Evolutionary conservation across 1,140 invertebrate genomes (phyloP).

Genomic region (Cotesia chilonis): DNA sequence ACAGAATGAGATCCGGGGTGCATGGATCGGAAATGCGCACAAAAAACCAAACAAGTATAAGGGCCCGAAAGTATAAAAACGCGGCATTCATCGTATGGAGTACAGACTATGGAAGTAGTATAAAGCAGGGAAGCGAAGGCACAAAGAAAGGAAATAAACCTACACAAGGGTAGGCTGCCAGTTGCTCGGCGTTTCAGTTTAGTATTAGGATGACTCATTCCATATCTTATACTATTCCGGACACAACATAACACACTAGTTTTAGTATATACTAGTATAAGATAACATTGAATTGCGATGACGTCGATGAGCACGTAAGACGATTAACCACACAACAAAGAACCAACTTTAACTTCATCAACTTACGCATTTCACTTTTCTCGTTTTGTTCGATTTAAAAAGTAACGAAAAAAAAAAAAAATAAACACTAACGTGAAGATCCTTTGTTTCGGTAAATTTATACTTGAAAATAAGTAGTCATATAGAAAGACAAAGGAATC

Average conservation of each 20-base stretch:
- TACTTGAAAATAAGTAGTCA: too few relatives aligned
- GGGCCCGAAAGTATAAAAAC: too few relatives aligned
- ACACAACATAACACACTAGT: neutral
- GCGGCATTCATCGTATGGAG: too few relatives aligned
- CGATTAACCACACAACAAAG: neutral
- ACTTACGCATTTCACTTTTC: too few relatives aligned
- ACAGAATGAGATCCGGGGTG: too few relatives aligned
- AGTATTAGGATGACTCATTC: slow-evolving; percentile 35
- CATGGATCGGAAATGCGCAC: slow-evolving; percentile 23
- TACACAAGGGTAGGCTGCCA: slow-evolving; percentile 21
- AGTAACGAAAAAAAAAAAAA: neutral
- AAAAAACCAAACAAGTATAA: slow-evolving; percentile 1
- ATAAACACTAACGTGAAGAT: too few relatives aligned
- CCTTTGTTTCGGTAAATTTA: too few relatives aligned
- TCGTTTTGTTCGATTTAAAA: too few relatives aligned
- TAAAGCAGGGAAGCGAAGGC: slow-evolving; percentile 17
- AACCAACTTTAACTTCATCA: neutral
- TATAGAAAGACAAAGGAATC: slow-evolving; percentile 39
- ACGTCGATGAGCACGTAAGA: slow-evolving; percentile 13
- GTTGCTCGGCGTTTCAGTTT: neutral
- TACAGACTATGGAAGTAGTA: neutral
- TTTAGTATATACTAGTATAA: neutral
- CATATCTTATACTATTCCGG: too few relatives aligned
- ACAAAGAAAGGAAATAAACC: slow-evolving; percentile 21
- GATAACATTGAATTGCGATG: neutral